These are phyloP conservation scores for Ailuropoda melanoleuca DNA, from an alignment of 2,113 vertebrate species.

Conservation along the genomic window DNA sequence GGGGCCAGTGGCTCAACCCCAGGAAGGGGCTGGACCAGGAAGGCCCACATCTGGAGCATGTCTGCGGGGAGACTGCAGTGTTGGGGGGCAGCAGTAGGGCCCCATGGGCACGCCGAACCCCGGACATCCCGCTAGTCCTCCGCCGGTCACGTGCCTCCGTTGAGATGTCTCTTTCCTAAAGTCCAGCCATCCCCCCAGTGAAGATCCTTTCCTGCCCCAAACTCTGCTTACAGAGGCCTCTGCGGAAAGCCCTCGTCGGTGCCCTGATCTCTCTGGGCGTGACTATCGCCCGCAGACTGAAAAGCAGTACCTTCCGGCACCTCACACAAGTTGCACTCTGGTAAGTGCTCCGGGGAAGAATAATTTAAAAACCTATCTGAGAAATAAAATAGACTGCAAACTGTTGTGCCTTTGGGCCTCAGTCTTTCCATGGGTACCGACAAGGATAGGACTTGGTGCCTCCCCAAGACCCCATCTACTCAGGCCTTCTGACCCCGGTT, in stretches of 20 bases:
- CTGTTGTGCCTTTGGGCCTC: background rate
- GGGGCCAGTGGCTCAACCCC: background rate
- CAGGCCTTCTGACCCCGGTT: background rate
- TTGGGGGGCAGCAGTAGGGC: fast-evolving
- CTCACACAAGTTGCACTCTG: background rate
- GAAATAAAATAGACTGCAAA: background rate
- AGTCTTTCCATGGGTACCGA: background rate
- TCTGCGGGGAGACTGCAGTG: background rate
- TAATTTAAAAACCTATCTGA: background rate
- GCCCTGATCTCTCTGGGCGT: background rate
- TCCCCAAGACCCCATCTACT: background rate
- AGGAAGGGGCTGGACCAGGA: background rate
- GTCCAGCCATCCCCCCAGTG: background rate
- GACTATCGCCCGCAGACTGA: background rate
- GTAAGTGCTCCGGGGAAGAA: background rate
- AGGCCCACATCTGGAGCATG: background rate
- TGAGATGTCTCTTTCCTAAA: background rate
- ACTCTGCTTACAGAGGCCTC: background rate
- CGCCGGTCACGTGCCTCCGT: fast-evolving
- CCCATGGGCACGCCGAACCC: fast-evolving
- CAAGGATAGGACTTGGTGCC: background rate
- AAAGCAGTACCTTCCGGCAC: background rate
- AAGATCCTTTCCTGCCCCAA: background rate
- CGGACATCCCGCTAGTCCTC: fast-evolving
- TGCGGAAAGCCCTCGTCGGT: background rate